Base-by-base conservation (phyloP, 2,888 invertebrate species). In the Lasioglossum zephyrum region DNA sequence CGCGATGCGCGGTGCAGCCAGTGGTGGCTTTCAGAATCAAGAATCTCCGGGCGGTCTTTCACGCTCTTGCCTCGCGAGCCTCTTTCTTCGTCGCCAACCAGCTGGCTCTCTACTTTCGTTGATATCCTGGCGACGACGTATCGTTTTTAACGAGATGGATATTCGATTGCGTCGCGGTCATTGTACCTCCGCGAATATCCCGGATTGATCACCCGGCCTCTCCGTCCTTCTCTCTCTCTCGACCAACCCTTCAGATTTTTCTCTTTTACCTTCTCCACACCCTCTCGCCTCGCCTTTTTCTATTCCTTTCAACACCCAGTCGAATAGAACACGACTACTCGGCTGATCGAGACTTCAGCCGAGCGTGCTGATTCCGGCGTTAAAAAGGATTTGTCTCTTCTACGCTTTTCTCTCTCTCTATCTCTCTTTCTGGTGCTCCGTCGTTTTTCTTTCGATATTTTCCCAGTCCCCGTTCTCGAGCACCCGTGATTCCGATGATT, bases 1-100 rank as follows among this genome's bases (percentile, higher is more conserved):
- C 85, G 84, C 86, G 87, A 87, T 82, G 87, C 82, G 86, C 88
- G 86, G 76, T n/a, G 53, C 86, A 83, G 86, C 63, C 31, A 31
- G 5, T 63, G 63, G 63, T 81, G 87, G 84, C 88, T 88, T 89
- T 90, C 81, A 89, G 81, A 83, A 90, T 86, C 88, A 78, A 84
- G 85, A 82, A 85, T 83, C 79, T 80, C 77, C 81, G 79, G 81
- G 82, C 78, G 83, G 76, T 81, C 87, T 86, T 87, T 87, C 88
- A 89, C 89, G 89, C 81, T 87, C 81, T 84, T 85, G 80, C 81
- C 75, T 76, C 85, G 76, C 81, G 80, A 69, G 41, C 41, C 74
- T 74, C 77, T 77, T 83, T 77, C 78, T 72, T 84, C 82, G 69
- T 70, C 74, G 72, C 49, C 70, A n/a, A 72, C 78, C 73, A 73